Conservation (phyloP, 1,140 invertebrate genomes). For the Macrotrachela quadricornifera region DNA sequence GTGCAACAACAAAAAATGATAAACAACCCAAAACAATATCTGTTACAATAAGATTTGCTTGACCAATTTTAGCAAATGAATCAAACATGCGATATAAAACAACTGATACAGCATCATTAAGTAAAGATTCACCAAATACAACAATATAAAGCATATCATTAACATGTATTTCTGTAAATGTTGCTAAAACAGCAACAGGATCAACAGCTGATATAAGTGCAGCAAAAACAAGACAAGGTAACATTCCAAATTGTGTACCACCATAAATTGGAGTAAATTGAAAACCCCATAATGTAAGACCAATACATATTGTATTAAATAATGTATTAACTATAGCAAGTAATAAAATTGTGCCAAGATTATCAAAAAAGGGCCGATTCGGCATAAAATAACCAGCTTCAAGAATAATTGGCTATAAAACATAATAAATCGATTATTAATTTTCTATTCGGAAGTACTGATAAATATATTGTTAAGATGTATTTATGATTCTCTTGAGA, state of each 20-base stretch:
- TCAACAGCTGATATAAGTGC: conserved; percentile 31
- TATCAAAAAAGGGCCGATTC: conserved; percentile 26
- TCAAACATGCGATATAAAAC: conserved; percentile 32
- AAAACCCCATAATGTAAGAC: conserved; percentile 11
- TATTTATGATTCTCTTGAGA: no score
- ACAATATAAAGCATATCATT: conserved; percentile 97
- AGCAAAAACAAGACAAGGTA: conserved; percentile 42
- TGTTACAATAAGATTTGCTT: conserved; percentile 17
- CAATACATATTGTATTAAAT: conserved; percentile 13
- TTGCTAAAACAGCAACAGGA: conserved; percentile 52
- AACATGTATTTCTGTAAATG: conserved; percentile 94
- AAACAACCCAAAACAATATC: conserved; percentile 59
- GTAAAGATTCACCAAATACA: conserved; percentile 88
- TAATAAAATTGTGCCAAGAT: conserved; percentile 25
- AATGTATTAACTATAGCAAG: conserved; percentile 23
- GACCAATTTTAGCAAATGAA: conserved; percentile 24
- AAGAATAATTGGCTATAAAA: conserved; percentile 23
- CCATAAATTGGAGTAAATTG: conserved; percentile 1
- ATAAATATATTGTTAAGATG: no score
- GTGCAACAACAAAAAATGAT: conserved; percentile 67
- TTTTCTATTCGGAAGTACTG: no score
- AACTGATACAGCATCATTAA: conserved; percentile 48
- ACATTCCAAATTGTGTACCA: neutral
- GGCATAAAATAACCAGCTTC: conserved; percentile 31
- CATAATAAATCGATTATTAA: neutral